Base-by-base conservation (phyloP, 2,113 vertebrate genomes). In the Sorex araneus region DNA sequence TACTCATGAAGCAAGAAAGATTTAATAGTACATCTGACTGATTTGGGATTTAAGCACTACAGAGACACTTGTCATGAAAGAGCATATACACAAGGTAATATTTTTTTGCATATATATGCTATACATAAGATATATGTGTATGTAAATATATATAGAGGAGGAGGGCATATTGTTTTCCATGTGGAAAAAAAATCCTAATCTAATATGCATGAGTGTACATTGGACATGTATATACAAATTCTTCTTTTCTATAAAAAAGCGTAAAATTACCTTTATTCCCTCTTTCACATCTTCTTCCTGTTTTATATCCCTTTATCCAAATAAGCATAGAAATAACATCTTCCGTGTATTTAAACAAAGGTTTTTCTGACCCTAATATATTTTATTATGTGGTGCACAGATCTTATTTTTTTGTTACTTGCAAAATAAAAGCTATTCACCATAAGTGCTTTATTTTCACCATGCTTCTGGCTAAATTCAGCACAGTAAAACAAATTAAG, bases 401-500 rank as follows among this genome's bases (percentile, higher is more conserved):
- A 40, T 73, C 57, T 82, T 86, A 43, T 70, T 82, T 75, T 80
- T 89, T 86, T 81, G 21, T 94, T 92, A 84, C 89, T 94, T 94
- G 69, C 60, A 86, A 89, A 94, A 90, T 90, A 79, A 95, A 95
- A 94, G 36, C 80, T 78, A 84, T 47, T 78, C 71, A 84, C 74
- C 34, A 10, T 91, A 89, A 93, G 57, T 92, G 91, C 78, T 87
- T 95, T 95, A 95, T 93, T 95, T 95, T 87, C 88, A 43, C 75
- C 79, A 28, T 43, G 91, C 92, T 96, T 89, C 73, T 34, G 93
- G 86, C 79, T 95, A 93, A 96, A 93, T 87, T 40, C 67, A 90
- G 78, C 43, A 90, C 50, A 91, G 81, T 71, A 73, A 95, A 94
- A 92, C 70, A 93, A 95, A 95, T 91, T 94, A 94, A 96, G 84